Evolutionary conservation across 1,140 invertebrate species (phyloP), one percentile per base, ranked within the genome.

Genomic region (Dufourea novaeangliae): DNA sequence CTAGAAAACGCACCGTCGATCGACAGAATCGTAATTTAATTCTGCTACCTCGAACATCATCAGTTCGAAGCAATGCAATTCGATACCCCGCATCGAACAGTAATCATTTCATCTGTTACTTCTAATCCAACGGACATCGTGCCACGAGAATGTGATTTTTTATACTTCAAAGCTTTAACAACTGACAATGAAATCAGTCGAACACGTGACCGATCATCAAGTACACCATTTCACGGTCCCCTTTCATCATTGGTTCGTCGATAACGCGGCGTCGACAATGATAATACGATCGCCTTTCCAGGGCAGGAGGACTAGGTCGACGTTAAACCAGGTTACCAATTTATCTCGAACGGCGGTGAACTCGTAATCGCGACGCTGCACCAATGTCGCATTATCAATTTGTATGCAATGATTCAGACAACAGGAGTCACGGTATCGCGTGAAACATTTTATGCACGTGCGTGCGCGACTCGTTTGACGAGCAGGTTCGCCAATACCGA

Each of bases 281-380:
- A 82, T 66, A 64, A 84, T 67, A 29, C 66, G 69, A 70, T 69
- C 67, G 25, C 37, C 67, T 86, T 87, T 89, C 66, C 66, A 88
- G 86, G 84, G 68, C 82, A 89, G 79, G 79, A 67, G 80, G 85
- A 87, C 87, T 90, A 88, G 88, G 88, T 90, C 89, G 84, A 44
- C 79, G 71, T 72, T 71, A 78, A 85, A 82, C 82, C 79, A 50
- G 78, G 72, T 83, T 86, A 78, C 66, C 77, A 67, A 76, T 79
- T 88, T 86, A 85, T 80, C 77, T 68, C 79, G 34, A n/a, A 63
- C 84, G 79, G 86, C 86, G 85, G 72, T 88, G 81, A 86, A 86
- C 68, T 78, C 46, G 62, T 82, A 83, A 86, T 85, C 84, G 57
- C 75, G 29, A 39, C 41, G 44, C 25, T 37, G 22, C 57, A 22